Evolutionary conservation across 2,797 vertebrate genomes (phyloP).

Genomic region (Gila robusta): DNA sequence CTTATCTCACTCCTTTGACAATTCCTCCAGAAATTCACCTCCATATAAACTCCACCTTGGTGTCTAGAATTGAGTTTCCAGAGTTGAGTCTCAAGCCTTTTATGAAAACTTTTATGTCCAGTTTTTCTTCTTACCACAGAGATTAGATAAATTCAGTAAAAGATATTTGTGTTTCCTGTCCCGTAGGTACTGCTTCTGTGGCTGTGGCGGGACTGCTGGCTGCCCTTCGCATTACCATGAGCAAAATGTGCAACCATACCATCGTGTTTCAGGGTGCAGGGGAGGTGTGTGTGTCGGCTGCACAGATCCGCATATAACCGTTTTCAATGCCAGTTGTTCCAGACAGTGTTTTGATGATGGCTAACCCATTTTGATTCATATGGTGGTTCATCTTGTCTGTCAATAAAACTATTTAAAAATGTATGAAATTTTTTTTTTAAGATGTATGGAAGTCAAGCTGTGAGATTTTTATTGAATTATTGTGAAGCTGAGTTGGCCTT

Average conservation of each 20-base stretch:
- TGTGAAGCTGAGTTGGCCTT: neutral
- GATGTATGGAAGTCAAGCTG: neutral
- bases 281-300: constrained; percentile 80
- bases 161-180: neutral
- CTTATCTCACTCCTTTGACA: constrained; percentile 1
- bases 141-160: neutral
- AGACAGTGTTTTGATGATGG: neutral
- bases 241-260: constrained; percentile 91
- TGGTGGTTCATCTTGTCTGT: neutral
- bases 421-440: neutral
- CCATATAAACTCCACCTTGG: neutral
- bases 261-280: constrained; percentile 97
- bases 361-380: constrained; percentile 7
- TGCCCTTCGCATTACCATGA: constrained; percentile 91
- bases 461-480: neutral
- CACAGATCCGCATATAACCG: neutral
- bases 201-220: constrained; percentile 95
- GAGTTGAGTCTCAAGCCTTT: neutral
- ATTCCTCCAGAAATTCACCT: neutral
- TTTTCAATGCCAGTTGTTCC: neutral
- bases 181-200: constrained; percentile 92
- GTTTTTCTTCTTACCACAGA: neutral
- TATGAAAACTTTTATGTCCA: neutral
- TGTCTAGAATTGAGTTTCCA: neutral
- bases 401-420: neutral